Evolutionary conservation across 1,140 invertebrate genomes (phyloP).

Genomic region (Protaetia brevitarsis): DNA sequence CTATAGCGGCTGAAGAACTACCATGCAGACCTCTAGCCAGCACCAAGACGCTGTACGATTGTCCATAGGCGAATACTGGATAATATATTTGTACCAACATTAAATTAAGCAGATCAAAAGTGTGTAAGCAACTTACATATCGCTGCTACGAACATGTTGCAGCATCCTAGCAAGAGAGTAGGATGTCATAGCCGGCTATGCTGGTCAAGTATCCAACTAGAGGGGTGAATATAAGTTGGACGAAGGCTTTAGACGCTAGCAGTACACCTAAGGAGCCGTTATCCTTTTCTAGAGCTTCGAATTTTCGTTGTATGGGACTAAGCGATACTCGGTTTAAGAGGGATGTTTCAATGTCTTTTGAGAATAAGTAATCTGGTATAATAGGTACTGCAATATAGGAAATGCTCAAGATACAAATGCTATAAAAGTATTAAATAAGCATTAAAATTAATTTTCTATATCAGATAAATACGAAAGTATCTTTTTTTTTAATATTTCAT

Average conservation of each 20-base stretch:
- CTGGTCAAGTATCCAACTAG: constrained; percentile 71
- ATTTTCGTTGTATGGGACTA: constrained; percentile 47
- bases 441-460: too few species aligned
- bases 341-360: constrained; percentile 48
- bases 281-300: constrained; percentile 54
- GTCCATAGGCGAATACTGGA: constrained; percentile 77
- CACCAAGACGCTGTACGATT: constrained; percentile 70
- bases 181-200: constrained; percentile 70
- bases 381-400: constrained; percentile 78
- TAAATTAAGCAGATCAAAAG: too few species aligned
- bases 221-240: constrained; percentile 82
- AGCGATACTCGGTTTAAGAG: constrained; percentile 29
- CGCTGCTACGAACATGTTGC: constrained; percentile 76
- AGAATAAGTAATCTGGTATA: constrained; percentile 75
- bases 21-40: constrained; percentile 82
- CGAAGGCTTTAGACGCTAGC: constrained; percentile 81
- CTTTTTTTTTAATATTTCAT: too few species aligned
- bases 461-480: too few species aligned
- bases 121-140: constrained; percentile 73
- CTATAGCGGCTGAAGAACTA: constrained; percentile 77
- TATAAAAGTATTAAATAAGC: too few species aligned
- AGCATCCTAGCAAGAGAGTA: constrained; percentile 78
- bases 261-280: constrained; percentile 77
- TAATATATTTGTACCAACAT: background rate
- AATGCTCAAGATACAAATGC: too few species aligned